Evolutionary conservation across 1,140 invertebrate genomes (phyloP), one percentile per base, ranked within the genome.

Genomic region (Muscidifurax raptorellus): DNA sequence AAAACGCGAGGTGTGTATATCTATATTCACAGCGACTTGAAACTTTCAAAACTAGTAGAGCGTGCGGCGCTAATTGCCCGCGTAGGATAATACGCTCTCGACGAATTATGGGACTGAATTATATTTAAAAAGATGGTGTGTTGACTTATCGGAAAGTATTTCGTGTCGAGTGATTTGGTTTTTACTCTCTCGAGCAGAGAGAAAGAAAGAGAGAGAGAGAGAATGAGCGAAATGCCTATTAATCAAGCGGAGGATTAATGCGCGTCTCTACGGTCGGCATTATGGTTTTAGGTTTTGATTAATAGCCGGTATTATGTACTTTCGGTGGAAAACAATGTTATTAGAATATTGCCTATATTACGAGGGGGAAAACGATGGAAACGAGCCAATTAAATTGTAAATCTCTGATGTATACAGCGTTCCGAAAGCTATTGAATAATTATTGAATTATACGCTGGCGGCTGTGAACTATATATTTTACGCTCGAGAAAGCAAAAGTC

Each of bases 351-450:
- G 52, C 52, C 52, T 9, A 9, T 40, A 32, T 40, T 9, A 40
- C 36, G 36, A 40, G 6, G 52, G 22, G 15, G 52, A 59, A 59
- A 59, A 59, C 52, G 52, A 59, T 69, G 28, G 28, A 69, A 69
- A 30, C 15, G 25, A 28, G 66, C 66, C 66, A 69, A 69, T 69
- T 69, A 69, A 69, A 69, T 12, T n/a, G 66, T 69, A 30, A 59
- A 59, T 69, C 28, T 30, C 25, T 13, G 4, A 2, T 64, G 0
- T 66, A 27, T 22, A 27, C 25, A 1, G 64, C 22, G 64, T 69
- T 69, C 28, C 13, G 66, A 69, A 69, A 69, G 66, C 22, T 27
- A 69, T 69, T 69, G 27, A 69, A 69, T 69, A 69, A 69, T 69
- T n/a, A 69, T 69, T 18, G 66, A 69, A 69, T 69, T 30, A 30